phyloP scores from a whole-genome alignment of 2,888 invertebrate species.

The Orthosia gracilis region DNA sequence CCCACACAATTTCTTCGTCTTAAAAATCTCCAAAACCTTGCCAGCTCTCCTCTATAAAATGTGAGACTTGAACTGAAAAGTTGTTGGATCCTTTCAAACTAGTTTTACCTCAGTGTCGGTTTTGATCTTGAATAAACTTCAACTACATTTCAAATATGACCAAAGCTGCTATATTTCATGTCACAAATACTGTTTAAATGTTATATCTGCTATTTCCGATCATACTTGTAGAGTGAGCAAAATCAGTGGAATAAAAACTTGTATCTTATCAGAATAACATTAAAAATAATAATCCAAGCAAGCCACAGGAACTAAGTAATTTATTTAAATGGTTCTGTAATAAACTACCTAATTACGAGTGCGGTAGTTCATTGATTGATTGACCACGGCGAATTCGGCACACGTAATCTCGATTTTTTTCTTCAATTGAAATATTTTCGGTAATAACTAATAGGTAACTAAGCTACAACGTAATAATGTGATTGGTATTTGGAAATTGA shows the following conservation, averaged over 20 bases:
- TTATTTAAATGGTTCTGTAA: slow-evolving; percentile 48
- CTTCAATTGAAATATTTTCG: slow-evolving; percentile 30
- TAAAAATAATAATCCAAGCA: slow-evolving; percentile 29
- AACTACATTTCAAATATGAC: slow-evolving; percentile 12
- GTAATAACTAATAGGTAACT: slow-evolving; percentile 17
- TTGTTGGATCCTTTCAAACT: slow-evolving; percentile 26
- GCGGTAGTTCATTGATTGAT: slow-evolving; percentile 58
- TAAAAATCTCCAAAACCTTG: too few species aligned
- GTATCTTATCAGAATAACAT: slow-evolving; percentile 23
- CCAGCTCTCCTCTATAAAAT: slow-evolving; percentile 5
- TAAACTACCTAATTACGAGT: slow-evolving; percentile 52
- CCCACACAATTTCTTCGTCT: too few species aligned
- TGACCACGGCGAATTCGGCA: slow-evolving; percentile 48
- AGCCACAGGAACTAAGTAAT: slow-evolving; percentile 52
- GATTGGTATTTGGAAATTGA: slow-evolving; percentile 43
- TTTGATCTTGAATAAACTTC: slow-evolving; percentile 21
- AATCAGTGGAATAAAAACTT: background rate
- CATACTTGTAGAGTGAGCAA: background rate
- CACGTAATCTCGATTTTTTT: slow-evolving; percentile 41
- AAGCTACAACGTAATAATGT: slow-evolving; percentile 31
- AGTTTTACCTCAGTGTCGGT: slow-evolving; percentile 23
- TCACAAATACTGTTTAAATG: slow-evolving; percentile 6
- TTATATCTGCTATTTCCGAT: background rate
- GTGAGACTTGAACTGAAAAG: slow-evolving; percentile 34
- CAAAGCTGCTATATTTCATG: slow-evolving; percentile 11